Base-by-base conservation (phyloP, 2,888 invertebrate species). In the Actias luna region DNA sequence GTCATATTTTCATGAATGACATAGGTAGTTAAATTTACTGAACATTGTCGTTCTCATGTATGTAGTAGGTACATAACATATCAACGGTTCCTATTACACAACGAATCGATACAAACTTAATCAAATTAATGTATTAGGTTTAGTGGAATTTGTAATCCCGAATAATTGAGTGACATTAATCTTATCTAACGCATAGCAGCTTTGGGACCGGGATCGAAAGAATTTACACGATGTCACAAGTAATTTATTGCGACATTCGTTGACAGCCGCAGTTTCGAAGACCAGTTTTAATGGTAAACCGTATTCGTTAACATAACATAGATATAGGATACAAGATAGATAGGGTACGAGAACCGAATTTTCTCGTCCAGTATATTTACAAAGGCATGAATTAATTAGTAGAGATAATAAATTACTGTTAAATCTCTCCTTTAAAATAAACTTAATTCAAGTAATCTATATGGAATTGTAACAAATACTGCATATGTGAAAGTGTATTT, bases 401-500 rank as follows among this genome's bases (percentile, higher is more conserved):
- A n/a, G 12, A 29, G 46, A 29, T 55, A 55, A 55, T 55, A 55
- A 55, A 55, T 55, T 25, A 29, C 16, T 29, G 10, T 27, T n/a
- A n/a, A n/a, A n/a, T 2, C 42, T 2, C 12, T 33, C 2, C n/a
- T n/a, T 22, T 22, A n/a, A 27, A 12, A 5, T n/a, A 25, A 27
- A 18, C 7, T 58, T 58, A 35, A 29, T 18, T 35, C 25, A 35
- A 35, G 33, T 5, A 35, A 58, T 35, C 12, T 18, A 35, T 35
- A 14, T 25, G 0, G 4, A 58, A 8, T 35, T 35, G 35, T 58
- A 35, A 50, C 36, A 35, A 25, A 7, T 18, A 35, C 14, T 4
- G n/a, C 29, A 55, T 5, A 63, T 70, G 69, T 67, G 68, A 66
- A 77, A 78, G 78, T 76, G 82, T 78, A 75, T 78, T 75, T 69